These are phyloP conservation scores for Edolisoma coerulescens DNA, from an alignment of 2,113 vertebrate genomes.

Conservation along the genomic window DNA sequence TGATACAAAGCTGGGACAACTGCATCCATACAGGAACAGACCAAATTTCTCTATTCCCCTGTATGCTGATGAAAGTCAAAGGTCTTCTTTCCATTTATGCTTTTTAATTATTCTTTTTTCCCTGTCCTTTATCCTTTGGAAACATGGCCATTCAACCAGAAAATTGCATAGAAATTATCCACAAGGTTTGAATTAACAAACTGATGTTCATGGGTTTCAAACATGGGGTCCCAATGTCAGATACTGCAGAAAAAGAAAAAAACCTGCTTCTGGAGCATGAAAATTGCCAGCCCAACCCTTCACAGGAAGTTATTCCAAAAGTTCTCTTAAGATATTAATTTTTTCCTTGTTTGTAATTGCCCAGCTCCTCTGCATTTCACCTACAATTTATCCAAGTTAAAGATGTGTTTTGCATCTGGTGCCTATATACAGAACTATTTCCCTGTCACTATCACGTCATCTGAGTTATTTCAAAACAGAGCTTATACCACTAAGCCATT, in stretches of 20 bases:
- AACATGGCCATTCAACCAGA: neutral
- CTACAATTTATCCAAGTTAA: neutral
- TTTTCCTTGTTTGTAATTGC: neutral
- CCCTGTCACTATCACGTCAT: fast-evolving
- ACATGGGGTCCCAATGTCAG: neutral
- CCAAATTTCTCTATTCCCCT: neutral
- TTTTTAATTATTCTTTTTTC: neutral
- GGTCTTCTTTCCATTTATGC: neutral
- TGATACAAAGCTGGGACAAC: neutral
- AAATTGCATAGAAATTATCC: neutral
- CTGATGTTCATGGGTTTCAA: neutral
- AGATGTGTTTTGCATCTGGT: neutral
- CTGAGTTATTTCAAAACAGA: neutral
- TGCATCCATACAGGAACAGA: neutral
- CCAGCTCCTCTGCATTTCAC: neutral
- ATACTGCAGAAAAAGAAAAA: neutral
- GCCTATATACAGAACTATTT: neutral
- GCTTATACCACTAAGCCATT: neutral
- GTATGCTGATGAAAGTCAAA: neutral
- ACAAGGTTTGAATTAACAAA: neutral
- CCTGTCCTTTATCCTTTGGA: neutral
- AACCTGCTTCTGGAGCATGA: neutral
- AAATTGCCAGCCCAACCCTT: neutral
- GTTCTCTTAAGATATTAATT: neutral
- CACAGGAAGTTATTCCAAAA: neutral